Conservation (phyloP, 1,140 invertebrate species). For the Drosophila biarmipes region DNA sequence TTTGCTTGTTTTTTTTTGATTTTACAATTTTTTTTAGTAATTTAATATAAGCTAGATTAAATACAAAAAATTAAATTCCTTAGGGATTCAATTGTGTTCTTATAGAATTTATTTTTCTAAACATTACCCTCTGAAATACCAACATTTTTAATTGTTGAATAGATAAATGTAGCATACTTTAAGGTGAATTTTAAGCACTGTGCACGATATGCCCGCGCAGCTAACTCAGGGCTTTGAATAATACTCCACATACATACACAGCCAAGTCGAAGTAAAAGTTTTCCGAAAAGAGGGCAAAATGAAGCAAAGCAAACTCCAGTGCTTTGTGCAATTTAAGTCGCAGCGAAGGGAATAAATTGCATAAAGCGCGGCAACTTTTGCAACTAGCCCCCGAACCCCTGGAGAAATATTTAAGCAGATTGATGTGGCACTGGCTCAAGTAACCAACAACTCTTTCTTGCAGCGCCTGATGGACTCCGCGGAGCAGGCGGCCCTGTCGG, state of each 20-base stretch:
- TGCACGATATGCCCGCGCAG: constrained; percentile 35
- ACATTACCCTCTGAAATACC: no score
- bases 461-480: constrained; percentile 95
- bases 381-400: constrained; percentile 6
- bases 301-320: constrained; percentile 55
- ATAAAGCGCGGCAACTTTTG: constrained; percentile 67
- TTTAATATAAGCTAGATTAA: no score
- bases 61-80: no score
- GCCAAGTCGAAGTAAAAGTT: constrained; percentile 28
- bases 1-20: no score
- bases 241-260: constrained; percentile 21
- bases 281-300: constrained; percentile 6
- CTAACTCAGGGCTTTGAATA: constrained; percentile 48
- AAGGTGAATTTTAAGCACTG: constrained; percentile 19
- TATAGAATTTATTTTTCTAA: no score
- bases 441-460: constrained; percentile 23
- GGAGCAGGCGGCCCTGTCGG: constrained; percentile 92
- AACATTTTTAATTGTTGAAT: no score
- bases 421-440: constrained; percentile 18
- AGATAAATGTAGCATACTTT: constrained; percentile 20
- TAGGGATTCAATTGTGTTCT: no score
- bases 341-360: constrained; percentile 69
- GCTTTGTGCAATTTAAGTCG: constrained; percentile 77
- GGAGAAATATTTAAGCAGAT: constrained; percentile 20
- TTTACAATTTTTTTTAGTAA: no score